Percentiles rank a stretch among this genome's conserved stretches.
Conservation (phyloP, 2,888 invertebrate species). For the Scrobipalpa costella region DNA sequence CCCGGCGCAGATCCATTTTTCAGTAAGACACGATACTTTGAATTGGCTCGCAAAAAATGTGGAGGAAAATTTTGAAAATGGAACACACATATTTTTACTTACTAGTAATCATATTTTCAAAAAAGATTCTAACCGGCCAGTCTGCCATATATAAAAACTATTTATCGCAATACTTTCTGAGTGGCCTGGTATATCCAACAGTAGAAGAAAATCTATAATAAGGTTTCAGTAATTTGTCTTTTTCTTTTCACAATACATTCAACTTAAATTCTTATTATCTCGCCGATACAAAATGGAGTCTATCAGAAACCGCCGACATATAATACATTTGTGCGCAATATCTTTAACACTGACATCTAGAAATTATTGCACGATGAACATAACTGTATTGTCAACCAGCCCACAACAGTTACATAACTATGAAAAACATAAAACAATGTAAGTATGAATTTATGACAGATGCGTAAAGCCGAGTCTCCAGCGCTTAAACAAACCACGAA, state of each 20-base stretch:
- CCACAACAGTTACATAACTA: neutral
- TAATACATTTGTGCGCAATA: constrained; percentile 66
- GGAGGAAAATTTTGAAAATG: no score
- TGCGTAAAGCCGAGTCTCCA: no score
- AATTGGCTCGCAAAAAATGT: no score
- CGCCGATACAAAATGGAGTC: constrained; percentile 66
- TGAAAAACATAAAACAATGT: neutral
- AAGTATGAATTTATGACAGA: no score
- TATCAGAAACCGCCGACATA: constrained; percentile 59
- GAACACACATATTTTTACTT: no score
- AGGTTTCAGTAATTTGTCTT: constrained; percentile 56
- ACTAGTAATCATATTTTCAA: no score
- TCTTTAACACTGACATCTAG: constrained; percentile 32
- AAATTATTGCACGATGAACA: constrained; percentile 42
- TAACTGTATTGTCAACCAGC: constrained; percentile 31
- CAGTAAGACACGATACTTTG: no score
- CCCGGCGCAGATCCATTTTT: no score
- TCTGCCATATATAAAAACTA: no score
- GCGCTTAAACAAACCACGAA: neutral
- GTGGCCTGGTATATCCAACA: no score
- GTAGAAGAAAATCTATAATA: constrained; percentile 64
- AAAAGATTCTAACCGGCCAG: no score
- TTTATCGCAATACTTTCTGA: no score
- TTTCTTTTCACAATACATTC: constrained; percentile 48
- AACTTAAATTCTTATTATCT: constrained; percentile 53